These are phyloP conservation scores for Poeciliopsis paucimaculata DNA, from an alignment of 2,797 vertebrate species.

Conservation along the genomic window DNA sequence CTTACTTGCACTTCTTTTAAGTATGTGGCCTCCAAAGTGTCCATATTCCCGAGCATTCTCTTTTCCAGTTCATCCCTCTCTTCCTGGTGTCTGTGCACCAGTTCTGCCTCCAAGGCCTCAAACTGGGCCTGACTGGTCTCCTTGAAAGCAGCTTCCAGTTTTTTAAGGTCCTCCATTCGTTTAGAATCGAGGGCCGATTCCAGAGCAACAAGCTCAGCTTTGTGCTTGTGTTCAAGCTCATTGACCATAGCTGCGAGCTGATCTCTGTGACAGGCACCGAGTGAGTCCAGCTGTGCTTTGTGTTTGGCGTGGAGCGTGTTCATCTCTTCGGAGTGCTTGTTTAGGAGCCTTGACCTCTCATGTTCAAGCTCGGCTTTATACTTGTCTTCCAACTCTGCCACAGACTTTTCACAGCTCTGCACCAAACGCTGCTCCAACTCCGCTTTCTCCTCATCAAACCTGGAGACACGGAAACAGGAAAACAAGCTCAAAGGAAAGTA, in stretches of 20 bases:
- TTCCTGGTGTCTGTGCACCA: conserved; percentile 78
- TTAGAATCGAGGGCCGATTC: conserved; percentile 74
- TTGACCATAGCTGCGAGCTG: conserved; percentile 62
- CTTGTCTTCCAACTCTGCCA: conserved; percentile 76
- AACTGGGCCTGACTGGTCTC: conserved; percentile 76
- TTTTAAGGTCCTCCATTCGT: conserved; percentile 73
- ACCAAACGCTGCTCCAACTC: conserved; percentile 73
- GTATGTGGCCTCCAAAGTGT: conserved; percentile 87
- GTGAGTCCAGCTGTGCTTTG: conserved; percentile 73
- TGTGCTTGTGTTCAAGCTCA: conserved; percentile 70
- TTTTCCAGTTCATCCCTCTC: conserved; percentile 84
- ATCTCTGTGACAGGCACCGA: conserved; percentile 71
- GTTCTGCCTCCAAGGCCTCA: conserved; percentile 77
- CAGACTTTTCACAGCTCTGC: conserved; percentile 75
- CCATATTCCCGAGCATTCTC: conserved; percentile 86
- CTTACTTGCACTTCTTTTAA: conserved; percentile 87
- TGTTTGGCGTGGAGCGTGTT: conserved; percentile 68
- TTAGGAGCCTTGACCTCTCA: conserved; percentile 44
- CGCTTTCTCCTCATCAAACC: conserved; percentile 84
- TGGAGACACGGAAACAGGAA: conserved; percentile 52
- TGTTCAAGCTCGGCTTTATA: conserved; percentile 74
- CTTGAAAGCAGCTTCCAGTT: conserved; percentile 70
- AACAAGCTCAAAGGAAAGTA: not conserved
- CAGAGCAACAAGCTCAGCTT: conserved; percentile 70
- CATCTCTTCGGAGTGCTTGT: conserved; percentile 59